A percentile compares a stretch with the other conserved stretches of the same genome.
Conservation (phyloP, 2,888 invertebrate species). For the Campoplex nolae region DNA sequence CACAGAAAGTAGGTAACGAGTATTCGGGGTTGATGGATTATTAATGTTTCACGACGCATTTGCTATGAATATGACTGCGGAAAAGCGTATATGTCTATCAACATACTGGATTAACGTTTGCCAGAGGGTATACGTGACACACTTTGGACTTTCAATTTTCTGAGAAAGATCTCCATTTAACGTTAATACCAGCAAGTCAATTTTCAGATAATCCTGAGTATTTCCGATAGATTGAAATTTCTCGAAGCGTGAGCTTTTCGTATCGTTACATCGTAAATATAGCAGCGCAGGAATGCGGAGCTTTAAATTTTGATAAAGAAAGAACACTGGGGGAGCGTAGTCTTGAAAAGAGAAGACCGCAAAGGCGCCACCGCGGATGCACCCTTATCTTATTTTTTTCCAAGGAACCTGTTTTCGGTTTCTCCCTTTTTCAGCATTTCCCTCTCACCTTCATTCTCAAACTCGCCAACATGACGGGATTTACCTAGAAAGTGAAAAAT, state of each 20-base stretch:
- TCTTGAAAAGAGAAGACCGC: not conserved
- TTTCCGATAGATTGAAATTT: not conserved
- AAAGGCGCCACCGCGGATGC: conserved; percentile 37
- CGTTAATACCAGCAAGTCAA: not conserved
- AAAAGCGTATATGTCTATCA: not conserved
- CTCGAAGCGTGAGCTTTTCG: not conserved
- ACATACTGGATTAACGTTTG: conserved; percentile 16
- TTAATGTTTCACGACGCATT: conserved; percentile 40
- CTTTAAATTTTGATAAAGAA: not conserved
- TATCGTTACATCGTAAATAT: not conserved
- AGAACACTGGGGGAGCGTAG: not conserved
- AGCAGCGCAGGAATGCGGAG: not conserved
- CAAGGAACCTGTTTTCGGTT: not conserved
- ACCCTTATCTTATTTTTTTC: conserved; percentile 39
- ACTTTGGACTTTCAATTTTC: conserved; percentile 7
- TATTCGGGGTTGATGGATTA: conserved; percentile 53
- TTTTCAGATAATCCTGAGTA: not conserved
- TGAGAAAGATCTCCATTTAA: not conserved
- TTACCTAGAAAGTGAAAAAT: not conserved
- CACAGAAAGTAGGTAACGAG: conserved; percentile 49
- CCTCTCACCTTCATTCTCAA: not conserved
- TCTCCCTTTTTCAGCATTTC: conserved; percentile 9
- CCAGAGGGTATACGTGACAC: not conserved
- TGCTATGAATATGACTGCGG: conserved; percentile 20
- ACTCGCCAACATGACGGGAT: not conserved